Percentiles rank a stretch among this genome's conserved stretches.
Evolutionary conservation across 2,888 invertebrate species (phyloP).

Genomic region (Epinotia ramella): DNA sequence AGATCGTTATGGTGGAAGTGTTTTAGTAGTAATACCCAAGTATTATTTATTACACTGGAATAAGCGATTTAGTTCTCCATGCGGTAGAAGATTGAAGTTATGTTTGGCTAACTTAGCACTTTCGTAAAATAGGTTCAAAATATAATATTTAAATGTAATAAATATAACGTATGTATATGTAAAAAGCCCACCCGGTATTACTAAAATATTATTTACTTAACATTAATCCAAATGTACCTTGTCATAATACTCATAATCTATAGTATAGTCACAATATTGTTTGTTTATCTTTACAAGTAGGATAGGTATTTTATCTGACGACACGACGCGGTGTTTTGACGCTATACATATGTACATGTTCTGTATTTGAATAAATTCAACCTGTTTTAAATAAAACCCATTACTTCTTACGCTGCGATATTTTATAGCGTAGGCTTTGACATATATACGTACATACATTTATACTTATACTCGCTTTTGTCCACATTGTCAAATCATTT

Average conservation of each 20-base stretch:
- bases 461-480: slow-evolving; percentile 47
- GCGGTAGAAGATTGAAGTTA: not conserved
- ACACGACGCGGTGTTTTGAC: slow-evolving; percentile 41
- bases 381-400: slow-evolving; percentile 42
- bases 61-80: not conserved
- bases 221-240: not conserved
- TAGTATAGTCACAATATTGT: too few relatives aligned
- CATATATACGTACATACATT: too few relatives aligned
- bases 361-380: slow-evolving; percentile 38
- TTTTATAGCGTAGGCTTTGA: slow-evolving; percentile 48
- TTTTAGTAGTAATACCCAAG: slow-evolving; percentile 5
- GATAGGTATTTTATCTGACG: slow-evolving; percentile 55
- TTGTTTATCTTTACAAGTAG: too few relatives aligned
- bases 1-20: slow-evolving; percentile 3
- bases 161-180: too few relatives aligned
- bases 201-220: not conserved
- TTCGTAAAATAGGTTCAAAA: not conserved
- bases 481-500: slow-evolving; percentile 55
- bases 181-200: too few relatives aligned
- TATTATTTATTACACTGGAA: not conserved
- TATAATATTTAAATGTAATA: too few relatives aligned
- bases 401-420: slow-evolving; percentile 42
- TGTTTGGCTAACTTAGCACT: not conserved
- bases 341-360: not conserved
- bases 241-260: too few relatives aligned